These are phyloP conservation scores for Pachyseris speciosa DNA, from an alignment of 64 coral and sea anemone species.

Conservation along the genomic window DNA sequence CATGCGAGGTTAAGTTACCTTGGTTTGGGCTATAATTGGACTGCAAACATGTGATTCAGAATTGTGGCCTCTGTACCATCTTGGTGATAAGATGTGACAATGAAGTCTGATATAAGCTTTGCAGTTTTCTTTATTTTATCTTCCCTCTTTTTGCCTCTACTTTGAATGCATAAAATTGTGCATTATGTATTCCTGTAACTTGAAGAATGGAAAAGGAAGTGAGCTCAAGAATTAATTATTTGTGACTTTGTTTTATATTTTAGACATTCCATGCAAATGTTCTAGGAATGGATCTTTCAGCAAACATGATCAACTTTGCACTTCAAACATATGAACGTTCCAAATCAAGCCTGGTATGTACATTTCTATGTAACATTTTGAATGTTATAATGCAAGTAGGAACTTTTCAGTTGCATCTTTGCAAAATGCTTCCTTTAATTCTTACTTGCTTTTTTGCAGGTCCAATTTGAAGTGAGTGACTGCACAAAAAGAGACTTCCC, in stretches of 20 bases:
- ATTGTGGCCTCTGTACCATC: too few species aligned
- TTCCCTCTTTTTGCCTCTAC: too few species aligned
- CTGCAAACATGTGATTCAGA: too few species aligned
- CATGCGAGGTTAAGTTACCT: too few species aligned
- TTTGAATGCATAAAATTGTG: too few species aligned
- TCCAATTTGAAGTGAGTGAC: slow-evolving; percentile 86
- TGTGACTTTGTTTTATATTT: slow-evolving; percentile 2
- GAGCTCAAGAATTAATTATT: too few species aligned
- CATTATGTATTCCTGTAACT: too few species aligned
- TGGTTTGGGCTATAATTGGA: too few species aligned
- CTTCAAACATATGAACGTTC: slow-evolving; percentile 32
- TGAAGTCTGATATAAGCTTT: too few species aligned
- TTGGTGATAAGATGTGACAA: too few species aligned
- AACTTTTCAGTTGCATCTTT: not conserved
- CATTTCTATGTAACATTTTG: too few species aligned
- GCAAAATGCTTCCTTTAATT: not conserved
- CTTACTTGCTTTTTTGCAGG: slow-evolving; percentile 22
- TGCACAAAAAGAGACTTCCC: slow-evolving; percentile 68
- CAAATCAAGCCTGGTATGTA: slow-evolving; percentile 3
- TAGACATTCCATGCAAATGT: slow-evolving; percentile 93
- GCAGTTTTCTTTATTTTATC: too few species aligned
- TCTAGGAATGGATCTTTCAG: slow-evolving; percentile 88
- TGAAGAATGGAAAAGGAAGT: not conserved
- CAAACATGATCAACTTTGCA: slow-evolving; percentile 94
- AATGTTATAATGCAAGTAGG: not conserved